Evolutionary conservation across 2,797 vertebrate genomes (phyloP).

Genomic region (Syngnathus acus): DNA sequence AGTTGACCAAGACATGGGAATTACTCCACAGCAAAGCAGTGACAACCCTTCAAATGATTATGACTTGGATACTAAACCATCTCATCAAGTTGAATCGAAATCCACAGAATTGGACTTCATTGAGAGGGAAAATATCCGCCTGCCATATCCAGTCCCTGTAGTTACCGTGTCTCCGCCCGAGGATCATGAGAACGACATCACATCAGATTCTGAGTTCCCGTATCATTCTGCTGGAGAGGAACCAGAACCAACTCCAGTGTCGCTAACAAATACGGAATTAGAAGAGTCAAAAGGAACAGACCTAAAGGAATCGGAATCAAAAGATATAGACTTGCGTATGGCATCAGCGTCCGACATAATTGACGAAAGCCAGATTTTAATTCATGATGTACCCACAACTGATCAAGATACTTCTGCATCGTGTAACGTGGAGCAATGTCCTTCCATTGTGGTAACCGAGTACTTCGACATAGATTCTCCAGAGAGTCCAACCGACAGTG

Average conservation of each 20-base stretch:
- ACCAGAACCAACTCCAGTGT: conserved; percentile 27
- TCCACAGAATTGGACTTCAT: conserved; percentile 24
- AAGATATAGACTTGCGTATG: conserved; percentile 27
- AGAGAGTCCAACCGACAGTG: conserved; percentile 39
- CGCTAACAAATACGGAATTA: conserved; percentile 37
- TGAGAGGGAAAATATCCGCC: conserved; percentile 29
- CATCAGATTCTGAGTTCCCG: conserved; percentile 45
- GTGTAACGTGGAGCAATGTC: conserved; percentile 34
- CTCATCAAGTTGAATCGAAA: conserved; percentile 20
- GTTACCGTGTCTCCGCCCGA: conserved; percentile 63
- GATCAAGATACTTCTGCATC: conserved; percentile 22
- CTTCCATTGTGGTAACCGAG: conserved; percentile 60
- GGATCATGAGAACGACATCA: conserved; percentile 40
- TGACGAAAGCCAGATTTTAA: conserved; percentile 13
- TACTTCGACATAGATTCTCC: conserved; percentile 41
- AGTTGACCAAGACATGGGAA: conserved; percentile 24
- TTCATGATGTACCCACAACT: conserved; percentile 20
- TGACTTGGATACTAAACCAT: conserved; percentile 20
- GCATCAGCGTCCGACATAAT: conserved; percentile 20
- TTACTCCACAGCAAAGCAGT: conserved; percentile 23
- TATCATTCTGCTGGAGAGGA: conserved; percentile 31
- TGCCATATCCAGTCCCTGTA: conserved; percentile 50
- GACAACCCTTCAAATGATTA: conserved; percentile 16
- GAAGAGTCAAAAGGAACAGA: conserved; percentile 28
- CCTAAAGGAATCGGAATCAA: conserved; percentile 29